Base-by-base conservation (phyloP, 2,888 invertebrate genomes). In the Chymomyza amoena region DNA sequence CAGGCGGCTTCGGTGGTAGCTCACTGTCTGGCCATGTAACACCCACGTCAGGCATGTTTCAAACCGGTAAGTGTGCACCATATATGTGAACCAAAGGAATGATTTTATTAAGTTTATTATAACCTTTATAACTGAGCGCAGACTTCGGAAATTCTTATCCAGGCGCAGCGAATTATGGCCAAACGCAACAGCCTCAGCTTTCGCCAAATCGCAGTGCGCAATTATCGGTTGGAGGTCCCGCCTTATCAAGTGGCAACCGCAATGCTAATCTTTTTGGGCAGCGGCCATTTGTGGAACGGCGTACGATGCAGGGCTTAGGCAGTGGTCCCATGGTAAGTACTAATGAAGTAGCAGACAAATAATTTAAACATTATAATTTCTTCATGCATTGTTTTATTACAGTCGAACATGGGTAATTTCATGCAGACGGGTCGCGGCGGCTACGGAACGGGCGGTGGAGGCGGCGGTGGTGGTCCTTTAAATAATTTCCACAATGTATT, bases 401-500 rank as follows among this genome's bases (percentile, higher is more conserved):
- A 94, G 94, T 93, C 94, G 81, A 94, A 93, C 92, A 94, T 94
- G 93, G 93, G 93, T 82, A 93, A 93, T 89, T 92, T 94, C 88
- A 93, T 94, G 89, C 93, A 94, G 90, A 93, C 92, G 70, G 90
- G 89, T 89, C 91, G 94, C 77, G 95, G 95, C 90, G 89, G 90
- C 73, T 90, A 89, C 78, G 89, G 90, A 61, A 93, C 94, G 91
- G 95, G 95, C 89, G 93, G 93, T 81, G 25, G 25, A 25, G 92
- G 92, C 86, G 92, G 93, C 87, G 93, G 92, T 90, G 93, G 93
- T 89, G 93, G 92, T 69, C 93, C 93, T 92, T 95, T 96, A 93
- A 93, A 92, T 87, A 93, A 93, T 93, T 96, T 96, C 93, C 96
- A 96, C 92, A 95, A 96, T 88, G 96, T 96, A 92, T 97, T 97